A percentile compares a stretch with the other conserved stretches of the same genome.
These are phyloP conservation scores for Phortica okadai DNA, from an alignment of 2,888 invertebrate genomes.

Conservation along the genomic window DNA sequence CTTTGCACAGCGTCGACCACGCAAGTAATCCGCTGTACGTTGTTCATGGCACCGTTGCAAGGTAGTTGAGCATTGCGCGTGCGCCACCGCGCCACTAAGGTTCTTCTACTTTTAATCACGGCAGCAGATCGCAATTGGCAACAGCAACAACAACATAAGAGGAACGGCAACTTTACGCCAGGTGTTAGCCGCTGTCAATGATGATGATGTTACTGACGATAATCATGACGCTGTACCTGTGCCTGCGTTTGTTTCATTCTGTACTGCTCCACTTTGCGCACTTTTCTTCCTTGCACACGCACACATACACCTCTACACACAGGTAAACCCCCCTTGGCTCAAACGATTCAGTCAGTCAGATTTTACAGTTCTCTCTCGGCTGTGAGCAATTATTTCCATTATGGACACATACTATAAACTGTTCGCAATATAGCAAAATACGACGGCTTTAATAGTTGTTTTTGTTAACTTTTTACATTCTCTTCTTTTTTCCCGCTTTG, in stretches of 20 bases:
- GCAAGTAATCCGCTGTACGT: no score
- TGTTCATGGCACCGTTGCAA: no score
- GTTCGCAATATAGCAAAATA: constrained; percentile 13
- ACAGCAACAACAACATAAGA: constrained; percentile 21
- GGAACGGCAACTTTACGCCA: constrained; percentile 36
- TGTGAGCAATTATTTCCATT: constrained; percentile 28
- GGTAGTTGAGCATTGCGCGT: no score
- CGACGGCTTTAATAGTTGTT: constrained; percentile 24
- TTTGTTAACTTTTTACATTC: constrained; percentile 22
- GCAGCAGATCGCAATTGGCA: constrained; percentile 12
- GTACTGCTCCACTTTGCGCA: constrained; percentile 20
- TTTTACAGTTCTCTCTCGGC: not conserved
- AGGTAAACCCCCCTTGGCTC: no score
- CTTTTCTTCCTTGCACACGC: not conserved
- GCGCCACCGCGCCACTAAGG: constrained; percentile 7
- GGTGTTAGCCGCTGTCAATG: constrained; percentile 19
- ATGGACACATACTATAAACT: constrained; percentile 17
- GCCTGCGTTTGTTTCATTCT: not conserved
- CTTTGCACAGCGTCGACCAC: no score
- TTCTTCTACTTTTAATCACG: constrained; percentile 9
- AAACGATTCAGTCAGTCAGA: not conserved
- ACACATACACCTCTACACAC: not conserved
- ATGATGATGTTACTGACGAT: constrained; percentile 3
- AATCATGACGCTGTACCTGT: constrained; percentile 16
- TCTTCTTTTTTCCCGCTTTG: constrained; percentile 3